These are phyloP conservation scores for Lapara coniferarum DNA, from an alignment of 2,888 invertebrate species.

Conservation along the genomic window DNA sequence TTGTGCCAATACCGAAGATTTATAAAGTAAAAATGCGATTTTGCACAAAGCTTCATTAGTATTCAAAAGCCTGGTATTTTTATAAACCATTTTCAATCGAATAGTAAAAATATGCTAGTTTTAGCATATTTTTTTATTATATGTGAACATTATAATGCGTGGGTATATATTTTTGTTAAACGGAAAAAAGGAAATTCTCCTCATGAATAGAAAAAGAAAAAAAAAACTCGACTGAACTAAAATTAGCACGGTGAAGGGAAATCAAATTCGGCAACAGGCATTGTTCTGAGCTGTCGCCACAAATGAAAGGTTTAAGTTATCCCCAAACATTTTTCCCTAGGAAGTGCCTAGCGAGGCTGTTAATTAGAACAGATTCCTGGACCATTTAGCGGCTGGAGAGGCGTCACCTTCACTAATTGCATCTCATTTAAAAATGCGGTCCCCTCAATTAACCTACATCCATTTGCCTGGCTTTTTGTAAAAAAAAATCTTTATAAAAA, in stretches of 20 bases:
- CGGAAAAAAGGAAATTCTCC: too few species aligned
- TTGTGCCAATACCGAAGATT: too few species aligned
- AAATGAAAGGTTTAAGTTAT: not conserved
- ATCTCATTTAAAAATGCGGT: constrained; percentile 64
- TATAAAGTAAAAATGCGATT: not conserved
- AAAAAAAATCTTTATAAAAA: too few species aligned
- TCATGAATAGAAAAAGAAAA: not conserved
- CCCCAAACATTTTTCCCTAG: constrained; percentile 4
- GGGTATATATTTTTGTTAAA: too few species aligned
- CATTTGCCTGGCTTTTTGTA: constrained; percentile 40
- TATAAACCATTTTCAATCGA: too few species aligned
- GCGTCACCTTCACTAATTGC: constrained; percentile 65
- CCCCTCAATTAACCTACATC: constrained; percentile 67
- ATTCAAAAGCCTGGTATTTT: not conserved
- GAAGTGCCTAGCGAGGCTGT: constrained; percentile 37
- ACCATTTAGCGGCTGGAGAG: constrained; percentile 51
- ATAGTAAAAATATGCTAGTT: too few species aligned
- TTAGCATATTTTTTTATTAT: too few species aligned
- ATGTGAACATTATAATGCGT: too few species aligned
- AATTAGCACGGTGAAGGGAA: not conserved
- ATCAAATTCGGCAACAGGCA: not conserved
- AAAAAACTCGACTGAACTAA: not conserved
- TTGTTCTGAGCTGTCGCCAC: too few species aligned
- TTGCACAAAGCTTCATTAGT: not conserved
- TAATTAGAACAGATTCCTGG: constrained; percentile 61